Base-by-base conservation (phyloP, 2,113 vertebrate genomes). In the Etheostoma spectabile region DNA sequence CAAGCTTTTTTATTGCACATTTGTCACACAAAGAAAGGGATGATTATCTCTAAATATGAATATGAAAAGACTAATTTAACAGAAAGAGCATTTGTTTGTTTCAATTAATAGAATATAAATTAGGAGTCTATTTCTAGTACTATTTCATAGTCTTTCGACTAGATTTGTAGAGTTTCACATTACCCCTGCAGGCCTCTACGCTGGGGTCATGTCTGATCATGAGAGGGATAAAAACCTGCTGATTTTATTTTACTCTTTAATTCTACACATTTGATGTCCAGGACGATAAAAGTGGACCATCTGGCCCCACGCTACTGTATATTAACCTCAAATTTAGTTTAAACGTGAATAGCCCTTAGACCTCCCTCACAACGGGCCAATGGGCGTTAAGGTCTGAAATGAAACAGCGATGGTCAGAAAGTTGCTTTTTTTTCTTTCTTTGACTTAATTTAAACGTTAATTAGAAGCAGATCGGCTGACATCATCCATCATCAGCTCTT, bases 401-500 rank as follows among this genome's bases (percentile, higher is more conserved):
- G 52, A 83, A 71, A 77, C 74, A 68, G 77, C 57, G 88, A 79
- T 83, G 85, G 81, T 89, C 82, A 70, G 67, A 81, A 80, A 79
- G 48, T 53, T 70, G 85, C 8, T 42, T 88, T 92, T 91, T 91
- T 68, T 84, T 27, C n/a, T 85, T 79, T 1, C 7, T 48, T 72
- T 56, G 68, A 51, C 70, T 89, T 91, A 87, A 93, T 94, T 93
- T 89, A 90, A 92, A 91, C 88, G 91, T 93, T 94, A 95, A 95
- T 95, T 94, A 94, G 93, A 93, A 93, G 88, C 93, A 93, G 92
- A 86, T 74, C 93, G 92, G 89, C 92, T 95, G 95, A 94, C 93
- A 92, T 89, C 91, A 94, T 95, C 94, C 90, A 94, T 95, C 95
- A 95, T 73, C 90, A 68, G 61, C 38, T 84, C 70, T 82, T 83